Base-by-base conservation (phyloP, 2,113 vertebrate species). In the Pardalotus punctatus region DNA sequence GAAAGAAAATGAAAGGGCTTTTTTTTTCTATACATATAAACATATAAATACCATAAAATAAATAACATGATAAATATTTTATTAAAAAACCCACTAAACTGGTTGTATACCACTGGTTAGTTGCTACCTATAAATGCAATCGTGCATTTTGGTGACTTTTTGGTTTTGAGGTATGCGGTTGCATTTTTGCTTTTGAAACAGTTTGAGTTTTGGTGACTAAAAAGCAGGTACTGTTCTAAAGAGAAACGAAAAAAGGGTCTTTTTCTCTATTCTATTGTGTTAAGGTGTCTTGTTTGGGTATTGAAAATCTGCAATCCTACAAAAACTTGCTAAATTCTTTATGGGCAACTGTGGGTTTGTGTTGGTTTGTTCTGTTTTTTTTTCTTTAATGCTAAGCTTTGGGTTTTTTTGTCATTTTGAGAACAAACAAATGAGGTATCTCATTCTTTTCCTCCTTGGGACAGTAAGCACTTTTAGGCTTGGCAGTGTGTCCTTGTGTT, bases 181-280 rank as follows among this genome's bases (percentile, higher is more conserved):
- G 6, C 25, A 58, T 42, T 62, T 53, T 54, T 87, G 7, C 8
- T 67, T 28, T 76, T 76, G 33, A 51, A 67, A 25, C 14, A 58
- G 6, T 18, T 15, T 90, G 35, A 74, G 12, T 50, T 73, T 56
- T 38, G 23, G 6, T 79, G 19, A 28, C 23, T 48, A 56, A 53
- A 86, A 87, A 27, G 6, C 24, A 60, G 2, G 4, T 57, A 4
- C 1, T 76, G 57, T 69, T 65, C 11, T 16, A 35, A 65, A 84
- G 51, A 64, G 1, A 62, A 70, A 36, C 0, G 1, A 2, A 5
- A 50, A 42, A 57, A 27, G 7, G 3, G 2, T 3, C 2, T 36
- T 86, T 72, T 77, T 54, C 3, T 78, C 0, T 3, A 5, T 33
- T 45, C 48, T 28, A 18, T 71, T 81, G 69, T 53, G 5, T 88